These are phyloP conservation scores for Drosophila nr. perissopoda DNA, from an alignment of 2,888 invertebrate species.

Conservation along the genomic window DNA sequence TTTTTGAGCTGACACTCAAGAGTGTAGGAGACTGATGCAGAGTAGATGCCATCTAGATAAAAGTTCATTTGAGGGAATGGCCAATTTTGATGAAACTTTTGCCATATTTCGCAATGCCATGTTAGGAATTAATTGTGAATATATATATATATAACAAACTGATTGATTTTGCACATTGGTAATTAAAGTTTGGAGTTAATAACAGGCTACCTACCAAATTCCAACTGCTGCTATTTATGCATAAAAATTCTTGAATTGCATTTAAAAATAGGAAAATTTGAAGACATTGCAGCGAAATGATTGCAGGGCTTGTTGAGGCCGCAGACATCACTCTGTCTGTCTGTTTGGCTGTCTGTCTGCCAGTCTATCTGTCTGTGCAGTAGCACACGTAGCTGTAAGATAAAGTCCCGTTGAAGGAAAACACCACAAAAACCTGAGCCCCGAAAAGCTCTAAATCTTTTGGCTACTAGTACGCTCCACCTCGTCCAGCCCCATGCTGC, in stretches of 20 bases:
- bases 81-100: too few relatives aligned
- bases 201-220: background rate
- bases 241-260: background rate
- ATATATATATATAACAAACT: background rate
- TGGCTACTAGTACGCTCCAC: constrained; percentile 32
- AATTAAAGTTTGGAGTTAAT: background rate
- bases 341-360: constrained; percentile 5
- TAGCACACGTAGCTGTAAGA: constrained; percentile 55
- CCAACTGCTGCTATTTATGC: background rate
- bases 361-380: constrained; percentile 9
- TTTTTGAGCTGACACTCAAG: constrained; percentile 46
- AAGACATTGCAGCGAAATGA: constrained; percentile 34
- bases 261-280: constrained; percentile 1
- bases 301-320: constrained; percentile 18
- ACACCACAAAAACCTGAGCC: constrained; percentile 60
- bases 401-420: constrained; percentile 59
- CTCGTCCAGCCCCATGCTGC: constrained; percentile 75
- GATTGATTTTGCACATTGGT: background rate
- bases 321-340: constrained; percentile 33
- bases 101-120: background rate
- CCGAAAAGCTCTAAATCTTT: constrained; percentile 69
- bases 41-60: constrained; percentile 3
- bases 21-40: constrained; percentile 1
- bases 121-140: background rate
- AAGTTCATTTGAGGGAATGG: background rate